Evolutionary conservation across 2,888 invertebrate species (phyloP), one percentile per base, ranked within the genome.

Genomic region (Thereva unica): DNA sequence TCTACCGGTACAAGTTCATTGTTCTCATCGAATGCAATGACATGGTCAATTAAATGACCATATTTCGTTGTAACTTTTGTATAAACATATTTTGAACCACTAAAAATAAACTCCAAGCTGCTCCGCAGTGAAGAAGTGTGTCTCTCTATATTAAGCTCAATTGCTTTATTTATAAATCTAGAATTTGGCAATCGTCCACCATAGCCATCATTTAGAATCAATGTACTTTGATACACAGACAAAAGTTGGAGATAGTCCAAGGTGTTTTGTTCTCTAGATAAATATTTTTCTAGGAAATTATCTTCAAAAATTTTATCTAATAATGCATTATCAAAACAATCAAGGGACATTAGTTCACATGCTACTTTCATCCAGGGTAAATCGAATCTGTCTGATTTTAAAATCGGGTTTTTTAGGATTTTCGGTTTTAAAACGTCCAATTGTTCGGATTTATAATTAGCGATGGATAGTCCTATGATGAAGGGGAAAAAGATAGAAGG

Each of bases 391-490:
- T 78, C 79, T 1, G 74, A 78, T 8, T 80, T 75, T 0, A 84
- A 59, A 0, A 83, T 74, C 0, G 80, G 78, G 71, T 84, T 83
- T 0, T 74, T 70, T 0, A 82, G 74, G 53, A 86, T 79, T 41
- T 82, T 76, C 12, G 78, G 76, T 49, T 78, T 75, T 40, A 90
- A 76, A 10, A 73, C 73, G 0, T 80, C 75, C 87, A 88, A 89
- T 68, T 82, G 74, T 6, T 80, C 75, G 0, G 89, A 87, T 23
- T 82, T 84, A 75, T 85, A 88, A 78, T 88, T 85, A 56, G 85
- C 84, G 72, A 82, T 82, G 2, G 86, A 82, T n/a, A 87, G 80
- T 50, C 83, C 84, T 73, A 83, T 82, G 50, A 87, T 78, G 73
- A 87, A 81, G 42, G 78, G 78, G 68, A 84, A 82, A 34, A 86